Conservation (phyloP, 2,113 vertebrate genomes). For the Gavialis gangeticus region DNA sequence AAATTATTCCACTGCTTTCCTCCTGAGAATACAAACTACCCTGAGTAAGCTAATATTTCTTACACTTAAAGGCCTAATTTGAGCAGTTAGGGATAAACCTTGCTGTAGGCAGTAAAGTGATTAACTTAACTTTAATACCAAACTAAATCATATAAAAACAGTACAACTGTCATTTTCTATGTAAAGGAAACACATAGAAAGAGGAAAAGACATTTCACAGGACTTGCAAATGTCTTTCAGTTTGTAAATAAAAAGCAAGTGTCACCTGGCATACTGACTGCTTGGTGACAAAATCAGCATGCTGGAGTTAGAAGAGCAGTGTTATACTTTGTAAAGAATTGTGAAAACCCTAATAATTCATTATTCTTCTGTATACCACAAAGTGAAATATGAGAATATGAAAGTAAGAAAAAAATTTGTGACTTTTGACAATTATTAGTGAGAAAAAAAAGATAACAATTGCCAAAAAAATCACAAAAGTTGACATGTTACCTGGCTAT, state of each 20-base stretch:
- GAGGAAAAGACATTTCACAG: neutral
- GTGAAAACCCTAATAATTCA: conserved; percentile 42
- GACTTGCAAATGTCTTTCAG: neutral
- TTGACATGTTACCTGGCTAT: conserved; percentile 99
- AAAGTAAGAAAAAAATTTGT: conserved; percentile 79
- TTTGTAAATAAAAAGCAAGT: conserved; percentile 7
- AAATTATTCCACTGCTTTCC: neutral
- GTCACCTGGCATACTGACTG: neutral
- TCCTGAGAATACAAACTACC: neutral
- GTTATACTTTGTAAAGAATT: conserved; percentile 13
- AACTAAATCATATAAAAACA: neutral
- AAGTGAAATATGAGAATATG: conserved; percentile 69
- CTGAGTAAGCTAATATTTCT: neutral
- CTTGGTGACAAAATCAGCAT: conserved; percentile 60
- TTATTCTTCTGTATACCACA: conserved; percentile 47
- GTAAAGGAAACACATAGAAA: neutral
- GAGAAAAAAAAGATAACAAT: conserved; percentile 81
- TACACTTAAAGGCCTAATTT: neutral
- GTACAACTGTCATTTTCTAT: neutral
- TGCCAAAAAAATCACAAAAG: conserved; percentile 89
- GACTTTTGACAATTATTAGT: conserved; percentile 90
- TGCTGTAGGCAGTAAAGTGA: neutral
- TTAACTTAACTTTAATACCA: neutral
- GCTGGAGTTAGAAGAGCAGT: conserved; percentile 10
- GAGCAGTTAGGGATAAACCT: neutral